Evolutionary conservation across 1,140 invertebrate species (phyloP), one percentile per base, ranked within the genome.

Genomic region (Drosophila biarmipes): DNA sequence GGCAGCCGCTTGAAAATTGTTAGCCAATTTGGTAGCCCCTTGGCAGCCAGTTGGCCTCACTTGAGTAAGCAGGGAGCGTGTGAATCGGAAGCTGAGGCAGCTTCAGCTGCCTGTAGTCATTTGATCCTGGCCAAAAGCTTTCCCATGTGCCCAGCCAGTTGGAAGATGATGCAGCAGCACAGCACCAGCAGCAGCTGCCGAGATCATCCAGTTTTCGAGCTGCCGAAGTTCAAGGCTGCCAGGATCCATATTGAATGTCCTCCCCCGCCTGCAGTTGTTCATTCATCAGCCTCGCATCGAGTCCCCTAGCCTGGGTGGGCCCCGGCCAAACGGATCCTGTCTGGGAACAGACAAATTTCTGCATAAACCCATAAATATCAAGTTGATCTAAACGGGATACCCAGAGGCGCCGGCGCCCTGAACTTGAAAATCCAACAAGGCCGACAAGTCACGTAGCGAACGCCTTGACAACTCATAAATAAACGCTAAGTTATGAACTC

Each of bases 321-420:
- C 46, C 11, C 38, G 73, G 84, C 46, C 11, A 46, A 42, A 7
- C 31, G 21, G 15, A 68, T 69, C 49, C 67, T 69, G 63, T 54
- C 73, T 76, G 67, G 59, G 64, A 68, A 58, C 69, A 76, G 74
- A 86, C 85, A 78, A 69, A 73, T 90, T 91, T 91, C 90, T 89
- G 90, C 90, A 91, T 91, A 91, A 91, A 91, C 90, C 84, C 80
- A 91, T 91, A 91, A 91, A 91, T 91, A 91, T 85, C 64, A 80
- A 84, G 73, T 55, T 90, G 76, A 77, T 84, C 84, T 87, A 87
- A 87, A 80, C 84, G 73, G 58, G 58, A 62, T 58, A 5, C 46
- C 72, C 56, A n/a, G 37, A 73, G 81, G 82, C 81, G 82, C 82
- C 82, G 52, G 52, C 69, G 59, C 82, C 82, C 80, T 86, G 82